Base-by-base conservation (phyloP, 1,140 invertebrate species). In the Lasioglossum baleicum region DNA sequence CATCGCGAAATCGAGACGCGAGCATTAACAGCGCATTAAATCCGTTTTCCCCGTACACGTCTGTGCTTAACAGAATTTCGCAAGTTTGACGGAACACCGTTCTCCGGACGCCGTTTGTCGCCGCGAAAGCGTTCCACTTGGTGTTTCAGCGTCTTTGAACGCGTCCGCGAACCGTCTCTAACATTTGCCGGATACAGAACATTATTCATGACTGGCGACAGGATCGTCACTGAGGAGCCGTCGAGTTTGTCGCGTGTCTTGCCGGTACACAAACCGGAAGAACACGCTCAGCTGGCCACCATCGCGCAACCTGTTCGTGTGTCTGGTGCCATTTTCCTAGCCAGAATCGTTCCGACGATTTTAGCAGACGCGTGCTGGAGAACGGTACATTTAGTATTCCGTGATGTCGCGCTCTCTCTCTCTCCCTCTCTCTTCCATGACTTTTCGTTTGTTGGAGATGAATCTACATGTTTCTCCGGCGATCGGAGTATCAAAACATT, bases 171-270 rank as follows among this genome's bases (percentile, higher is more conserved):
- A 66, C 56, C 71, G 61, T 74, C 77, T 60, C 77, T 15, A 51
- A 75, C 73, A 60, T 76, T 85, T 73, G 85, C 82, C 83, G 85
- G 87, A 87, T 90, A 71, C 85, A 66, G 77, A 67, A 83, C 88
- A 90, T 90, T 88, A 90, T 87, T 85, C 86, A 83, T 84, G 83
- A 87, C 89, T 85, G 85, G 71, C 69, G 88, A 79, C 83, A 77
- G 85, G 76, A 87, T 65, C 83, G 84, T 91, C 83, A 90, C 90
- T 90, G 87, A 88, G 77, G 66, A 84, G 80, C 78, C 74, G 77
- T 64, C 51, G 79, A 79, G 68, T 88, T 88, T 91, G 90, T 91
- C 90, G 91, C 89, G 89, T 91, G 89, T 89, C 88, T 90, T 82
- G 48, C 81, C 72, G 80, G 79, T 82, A 81, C 87, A 83, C 88